These are phyloP conservation scores for Alentia gelatinosa DNA, from an alignment of 2,888 invertebrate genomes.

Conservation along the genomic window DNA sequence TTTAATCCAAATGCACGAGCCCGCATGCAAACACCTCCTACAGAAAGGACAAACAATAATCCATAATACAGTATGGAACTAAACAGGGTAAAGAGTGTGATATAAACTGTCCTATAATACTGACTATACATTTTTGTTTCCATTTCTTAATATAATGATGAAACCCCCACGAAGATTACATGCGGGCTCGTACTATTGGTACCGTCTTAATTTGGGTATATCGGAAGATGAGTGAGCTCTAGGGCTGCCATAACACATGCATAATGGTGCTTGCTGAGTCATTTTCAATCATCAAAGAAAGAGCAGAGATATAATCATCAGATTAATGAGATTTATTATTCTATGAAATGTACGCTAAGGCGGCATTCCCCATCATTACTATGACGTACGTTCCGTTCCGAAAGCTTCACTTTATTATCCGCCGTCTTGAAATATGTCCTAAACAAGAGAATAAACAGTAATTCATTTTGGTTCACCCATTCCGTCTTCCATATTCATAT, in stretches of 20 bases:
- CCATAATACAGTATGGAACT: not conserved
- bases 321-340: too few relatives aligned
- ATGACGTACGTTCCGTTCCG: too few relatives aligned
- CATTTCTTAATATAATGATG: not conserved
- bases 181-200: not conserved
- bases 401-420: too few relatives aligned
- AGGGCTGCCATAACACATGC: not conserved
- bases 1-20: slow-evolving; percentile 37
- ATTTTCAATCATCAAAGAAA: not conserved
- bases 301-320: too few relatives aligned
- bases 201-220: slow-evolving; percentile 38
- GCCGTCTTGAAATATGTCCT: too few relatives aligned
- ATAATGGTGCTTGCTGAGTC: slow-evolving; percentile 10
- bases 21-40: not conserved
- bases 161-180: not conserved
- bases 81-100: slow-evolving; percentile 22
- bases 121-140: not conserved
- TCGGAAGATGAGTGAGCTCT: not conserved
- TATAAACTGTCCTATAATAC: not conserved
- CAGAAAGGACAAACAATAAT: not conserved
- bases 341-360: too few relatives aligned
- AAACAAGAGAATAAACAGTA: too few relatives aligned
- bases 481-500: too few relatives aligned
- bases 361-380: too few relatives aligned
- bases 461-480: too few relatives aligned